Base-by-base conservation (phyloP, 1,140 invertebrate genomes). In the Tetramorium simillimum region DNA sequence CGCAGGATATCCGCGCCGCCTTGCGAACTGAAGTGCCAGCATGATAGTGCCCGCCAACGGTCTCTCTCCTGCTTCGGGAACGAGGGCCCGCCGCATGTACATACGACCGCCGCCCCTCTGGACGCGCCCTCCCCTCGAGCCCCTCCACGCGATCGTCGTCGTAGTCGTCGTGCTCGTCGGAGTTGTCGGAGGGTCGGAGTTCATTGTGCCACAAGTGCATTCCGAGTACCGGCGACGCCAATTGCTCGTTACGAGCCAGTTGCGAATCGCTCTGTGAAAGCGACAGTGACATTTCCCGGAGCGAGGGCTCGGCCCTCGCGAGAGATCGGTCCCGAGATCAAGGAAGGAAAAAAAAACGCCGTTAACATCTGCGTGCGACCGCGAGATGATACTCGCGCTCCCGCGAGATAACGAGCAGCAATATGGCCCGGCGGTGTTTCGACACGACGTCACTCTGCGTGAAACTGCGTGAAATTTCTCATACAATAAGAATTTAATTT, bases 131-230 rank as follows among this genome's bases (percentile, higher is more conserved):
- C 33, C 33, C 51, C 58, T 24, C 58, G 14, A 53, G 40, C 51
- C 78, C 56, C 73, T 65, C 81, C 62, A 84, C 75, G 28, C 53
- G 60, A 10, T 63, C 46, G n/a, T 65, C 46, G 60, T 69, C 24
- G 56, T 60, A 70, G 78, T 73, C 70, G 78, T 84, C 49, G 65
- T 85, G 43, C 12, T 88, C 81, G 88, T 86, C 18, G 73, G 43
- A 49, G 88, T 87, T 77, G 80, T 63, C 82, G 60, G 84, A 90
- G 92, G 93, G 92, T 94, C 93, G 93, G 90, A 93, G 93, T 94
- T 94, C 93, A 94, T 94, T 92, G 93, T 93, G 92, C 92, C 91
- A 93, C 92, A 92, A 93, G 92, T 93, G 92, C 90, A 90, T 91
- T 89, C 91, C 90, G 89, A 89, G 90, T 91, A 86, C 72, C 90